A percentile compares a stretch with the other conserved stretches of the same genome.
phyloP scores from a whole-genome alignment of 1,140 invertebrate species.

The Listronotus oregonensis region DNA sequence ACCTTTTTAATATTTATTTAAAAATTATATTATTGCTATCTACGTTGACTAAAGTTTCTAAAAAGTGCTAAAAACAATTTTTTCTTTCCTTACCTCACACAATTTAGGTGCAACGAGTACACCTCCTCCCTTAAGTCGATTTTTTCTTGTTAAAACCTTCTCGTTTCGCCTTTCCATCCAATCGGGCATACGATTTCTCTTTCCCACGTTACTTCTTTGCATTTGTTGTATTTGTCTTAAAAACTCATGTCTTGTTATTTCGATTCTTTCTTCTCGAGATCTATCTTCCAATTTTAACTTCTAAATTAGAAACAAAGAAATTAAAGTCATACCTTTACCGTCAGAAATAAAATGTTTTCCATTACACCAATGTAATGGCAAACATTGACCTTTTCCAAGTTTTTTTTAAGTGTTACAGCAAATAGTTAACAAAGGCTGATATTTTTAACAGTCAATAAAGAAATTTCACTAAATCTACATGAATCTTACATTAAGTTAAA shows the following conservation, averaged over 20 bases:
- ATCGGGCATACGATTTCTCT: constrained; percentile 40
- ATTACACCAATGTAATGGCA: too few relatives aligned
- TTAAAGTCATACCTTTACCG: not conserved
- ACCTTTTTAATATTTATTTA: too few relatives aligned
- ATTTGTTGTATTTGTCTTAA: constrained; percentile 51
- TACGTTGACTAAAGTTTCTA: too few relatives aligned
- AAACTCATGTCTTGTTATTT: constrained; percentile 55
- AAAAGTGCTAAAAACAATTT: too few relatives aligned
- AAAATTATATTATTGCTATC: too few relatives aligned
- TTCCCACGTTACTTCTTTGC: constrained; percentile 50
- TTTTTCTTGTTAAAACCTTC: constrained; percentile 21
- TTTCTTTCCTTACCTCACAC: constrained; percentile 37
- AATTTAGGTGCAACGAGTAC: constrained; percentile 41
- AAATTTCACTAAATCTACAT: too few relatives aligned
- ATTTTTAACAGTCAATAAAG: too few relatives aligned
- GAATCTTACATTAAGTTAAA: too few relatives aligned
- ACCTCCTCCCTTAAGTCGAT: not conserved
- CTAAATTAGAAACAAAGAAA: constrained; percentile 21
- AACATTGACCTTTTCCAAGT: too few relatives aligned
- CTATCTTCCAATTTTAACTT: constrained; percentile 54
- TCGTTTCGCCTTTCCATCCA: constrained; percentile 19
- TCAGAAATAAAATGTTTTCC: not conserved
- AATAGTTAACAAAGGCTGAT: too few relatives aligned
- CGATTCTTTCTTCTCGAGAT: constrained; percentile 53
- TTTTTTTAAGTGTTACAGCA: too few relatives aligned